Evolutionary conservation across 2,888 invertebrate genomes (phyloP).

Genomic region (Drosophila mimica): DNA sequence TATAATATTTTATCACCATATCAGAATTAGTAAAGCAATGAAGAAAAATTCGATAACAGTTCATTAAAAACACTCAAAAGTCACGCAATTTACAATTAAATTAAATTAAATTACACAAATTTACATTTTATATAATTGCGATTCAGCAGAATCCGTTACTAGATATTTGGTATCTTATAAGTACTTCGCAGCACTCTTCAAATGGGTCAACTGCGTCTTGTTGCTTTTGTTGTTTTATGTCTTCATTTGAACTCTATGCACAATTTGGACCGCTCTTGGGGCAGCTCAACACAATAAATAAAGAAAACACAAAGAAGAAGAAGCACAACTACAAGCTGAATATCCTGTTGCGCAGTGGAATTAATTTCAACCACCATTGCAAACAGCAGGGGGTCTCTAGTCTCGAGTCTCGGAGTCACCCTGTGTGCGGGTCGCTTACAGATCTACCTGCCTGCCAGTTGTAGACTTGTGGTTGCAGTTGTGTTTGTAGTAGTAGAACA

Average conservation of each 20-base stretch:
- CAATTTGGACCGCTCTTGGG: conserved; percentile 18
- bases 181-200: conserved; percentile 11
- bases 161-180: not conserved
- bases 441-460: conserved; percentile 42
- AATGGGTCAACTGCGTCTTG: conserved; percentile 48
- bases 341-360: conserved; percentile 77
- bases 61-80: not conserved
- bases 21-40: not conserved
- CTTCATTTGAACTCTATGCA: conserved; percentile 60
- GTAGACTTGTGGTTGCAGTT: conserved; percentile 1
- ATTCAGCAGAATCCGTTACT: not conserved
- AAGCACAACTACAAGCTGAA: conserved; percentile 46
- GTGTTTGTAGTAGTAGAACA: conserved; percentile 28
- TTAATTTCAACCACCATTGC: conserved; percentile 74
- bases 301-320: not conserved
- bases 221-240: conserved; percentile 60
- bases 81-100: too few relatives aligned
- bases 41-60: not conserved
- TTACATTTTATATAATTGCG: not conserved
- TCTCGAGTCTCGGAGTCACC: conserved; percentile 42
- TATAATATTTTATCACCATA: not conserved
- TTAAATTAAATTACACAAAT: not conserved
- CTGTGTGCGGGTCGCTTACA: conserved; percentile 26
- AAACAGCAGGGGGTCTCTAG: conserved; percentile 47
- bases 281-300: not conserved